Evolutionary conservation across 1,140 invertebrate genomes (phyloP).

Genomic region (Gryon sp.): DNA sequence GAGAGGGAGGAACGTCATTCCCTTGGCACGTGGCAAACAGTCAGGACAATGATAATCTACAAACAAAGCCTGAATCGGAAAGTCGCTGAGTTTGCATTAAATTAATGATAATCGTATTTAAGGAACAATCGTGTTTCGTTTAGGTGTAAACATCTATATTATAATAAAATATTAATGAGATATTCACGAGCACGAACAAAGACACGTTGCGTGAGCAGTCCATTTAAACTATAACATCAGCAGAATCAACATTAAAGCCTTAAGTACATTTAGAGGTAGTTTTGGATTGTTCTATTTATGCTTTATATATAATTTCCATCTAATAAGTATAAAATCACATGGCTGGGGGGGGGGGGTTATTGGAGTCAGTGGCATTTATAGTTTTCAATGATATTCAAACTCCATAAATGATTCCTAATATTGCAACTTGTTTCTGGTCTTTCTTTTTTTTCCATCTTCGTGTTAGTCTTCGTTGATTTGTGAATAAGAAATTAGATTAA

Average conservation of each 20-base stretch:
- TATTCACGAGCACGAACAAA: constrained; percentile 31
- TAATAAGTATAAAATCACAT: background rate
- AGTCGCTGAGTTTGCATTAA: constrained; percentile 14
- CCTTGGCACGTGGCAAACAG: constrained; percentile 61
- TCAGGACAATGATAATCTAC: constrained; percentile 53
- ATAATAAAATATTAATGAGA: constrained; percentile 13
- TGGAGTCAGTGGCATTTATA: no score
- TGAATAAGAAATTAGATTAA: no score
- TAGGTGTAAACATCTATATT: constrained; percentile 24
- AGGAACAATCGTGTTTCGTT: constrained; percentile 32
- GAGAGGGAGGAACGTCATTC: constrained; percentile 53
- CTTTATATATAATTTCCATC: background rate
- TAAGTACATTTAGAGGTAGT: constrained; percentile 40
- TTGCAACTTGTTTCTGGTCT: no score
- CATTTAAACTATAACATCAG: constrained; percentile 58
- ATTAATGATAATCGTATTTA: no score
- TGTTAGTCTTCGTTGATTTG: no score
- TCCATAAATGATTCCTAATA: no score
- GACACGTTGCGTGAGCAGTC: constrained; percentile 61
- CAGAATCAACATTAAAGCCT: constrained; percentile 60
- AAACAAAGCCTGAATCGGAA: constrained; percentile 56
- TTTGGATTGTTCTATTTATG: background rate
- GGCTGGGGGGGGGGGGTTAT: no score
- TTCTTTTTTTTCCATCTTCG: no score
- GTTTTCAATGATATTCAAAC: no score